Conservation (phyloP, 2,113 vertebrate genomes). For the Scomber japonicus region DNA sequence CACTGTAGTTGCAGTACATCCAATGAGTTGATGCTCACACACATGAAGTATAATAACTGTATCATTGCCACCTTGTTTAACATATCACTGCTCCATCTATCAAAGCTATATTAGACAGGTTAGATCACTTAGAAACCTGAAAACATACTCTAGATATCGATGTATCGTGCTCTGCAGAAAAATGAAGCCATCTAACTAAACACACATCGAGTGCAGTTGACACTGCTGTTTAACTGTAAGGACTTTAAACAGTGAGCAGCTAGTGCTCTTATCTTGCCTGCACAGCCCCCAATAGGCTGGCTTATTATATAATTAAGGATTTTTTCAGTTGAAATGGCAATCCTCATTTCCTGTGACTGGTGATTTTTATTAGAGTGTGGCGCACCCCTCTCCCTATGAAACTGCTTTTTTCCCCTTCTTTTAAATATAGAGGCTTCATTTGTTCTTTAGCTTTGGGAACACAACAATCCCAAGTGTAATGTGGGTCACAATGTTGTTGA, state of each 20-base stretch:
- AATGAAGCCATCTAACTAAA: constrained; percentile 69
- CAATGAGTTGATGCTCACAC: constrained; percentile 15
- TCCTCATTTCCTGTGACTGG: constrained; percentile 79
- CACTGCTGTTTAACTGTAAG: constrained; percentile 68
- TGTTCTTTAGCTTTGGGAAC: constrained; percentile 67
- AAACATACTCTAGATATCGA: constrained; percentile 42
- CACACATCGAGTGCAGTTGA: constrained; percentile 63
- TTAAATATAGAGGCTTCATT: constrained; percentile 64
- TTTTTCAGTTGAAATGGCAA: constrained; percentile 82
- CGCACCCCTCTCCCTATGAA: constrained; percentile 44
- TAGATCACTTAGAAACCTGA: constrained; percentile 43
- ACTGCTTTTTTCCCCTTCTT: constrained; percentile 57
- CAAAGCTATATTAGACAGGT: constrained; percentile 40
- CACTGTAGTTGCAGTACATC: constrained; percentile 13
- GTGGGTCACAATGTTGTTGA: constrained; percentile 65
- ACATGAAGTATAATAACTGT: constrained; percentile 20
- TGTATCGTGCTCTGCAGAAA: constrained; percentile 49
- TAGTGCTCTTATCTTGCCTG: constrained; percentile 76
- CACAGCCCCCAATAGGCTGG: constrained; percentile 72
- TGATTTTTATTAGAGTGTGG: constrained; percentile 74
- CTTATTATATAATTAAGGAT: constrained; percentile 80
- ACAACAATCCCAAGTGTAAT: constrained; percentile 67
- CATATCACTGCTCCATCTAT: constrained; percentile 45
- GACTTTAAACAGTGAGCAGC: constrained; percentile 69
- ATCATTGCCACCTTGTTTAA: constrained; percentile 49